Conservation (phyloP, 2,113 vertebrate genomes). For the Proteles cristata region DNA sequence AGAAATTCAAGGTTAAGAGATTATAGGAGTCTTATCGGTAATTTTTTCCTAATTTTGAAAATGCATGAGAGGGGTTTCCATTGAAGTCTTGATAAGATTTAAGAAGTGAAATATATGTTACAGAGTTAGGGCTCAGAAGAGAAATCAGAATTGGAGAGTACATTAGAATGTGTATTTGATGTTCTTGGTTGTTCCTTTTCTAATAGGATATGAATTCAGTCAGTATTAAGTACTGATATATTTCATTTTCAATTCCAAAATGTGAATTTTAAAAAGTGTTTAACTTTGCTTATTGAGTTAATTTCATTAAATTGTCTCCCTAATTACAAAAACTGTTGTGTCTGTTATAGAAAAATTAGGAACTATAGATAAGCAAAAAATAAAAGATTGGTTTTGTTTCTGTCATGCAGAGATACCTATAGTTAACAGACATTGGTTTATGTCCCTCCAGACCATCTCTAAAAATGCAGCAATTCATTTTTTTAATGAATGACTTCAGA, state of each 20-base stretch:
- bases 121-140: background rate
- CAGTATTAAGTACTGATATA: background rate
- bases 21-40: constrained; percentile 97
- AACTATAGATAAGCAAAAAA: constrained; percentile 10
- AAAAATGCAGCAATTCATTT: background rate
- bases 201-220: background rate
- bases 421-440: constrained; percentile 13
- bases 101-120: constrained; percentile 2
- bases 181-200: background rate
- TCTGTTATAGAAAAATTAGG: constrained; percentile 54
- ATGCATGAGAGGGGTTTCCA: background rate
- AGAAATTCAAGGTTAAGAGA: constrained; percentile 96
- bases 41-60: constrained; percentile 71
- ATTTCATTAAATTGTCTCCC: constrained; percentile 10
- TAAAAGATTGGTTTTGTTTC: constrained; percentile 26
- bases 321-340: background rate
- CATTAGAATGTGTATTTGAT: background rate
- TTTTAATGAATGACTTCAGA: constrained; percentile 22
- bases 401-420: background rate
- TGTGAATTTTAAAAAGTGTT: background rate
- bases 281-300: constrained; percentile 27
- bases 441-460: background rate
- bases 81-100: constrained; percentile 32
- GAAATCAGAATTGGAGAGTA: constrained; percentile 12
- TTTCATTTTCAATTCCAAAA: constrained; percentile 33